These are phyloP conservation scores for Oegoconia quadripuncta DNA, from an alignment of 2,888 invertebrate genomes.

Conservation along the genomic window DNA sequence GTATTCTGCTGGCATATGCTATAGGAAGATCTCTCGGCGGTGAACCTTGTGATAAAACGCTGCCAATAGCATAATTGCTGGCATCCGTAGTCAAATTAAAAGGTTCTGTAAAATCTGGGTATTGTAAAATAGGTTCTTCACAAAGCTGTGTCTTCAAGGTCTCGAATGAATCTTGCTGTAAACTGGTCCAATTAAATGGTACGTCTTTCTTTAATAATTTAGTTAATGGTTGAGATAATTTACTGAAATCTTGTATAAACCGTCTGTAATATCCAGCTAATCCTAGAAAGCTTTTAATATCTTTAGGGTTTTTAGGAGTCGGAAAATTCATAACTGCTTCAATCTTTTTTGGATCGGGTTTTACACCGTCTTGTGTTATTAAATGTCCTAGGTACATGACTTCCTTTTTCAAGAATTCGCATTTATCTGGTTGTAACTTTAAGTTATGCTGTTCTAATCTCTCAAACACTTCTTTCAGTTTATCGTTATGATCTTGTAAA, in stretches of 20 bases:
- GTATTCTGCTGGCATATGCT: conserved; percentile 9
- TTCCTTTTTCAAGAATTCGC: conserved; percentile 14
- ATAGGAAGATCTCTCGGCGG: conserved; percentile 2
- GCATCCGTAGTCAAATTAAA: conserved; percentile 20
- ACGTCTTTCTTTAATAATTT: background rate
- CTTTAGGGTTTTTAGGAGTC: background rate
- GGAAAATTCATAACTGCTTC: conserved; percentile 11
- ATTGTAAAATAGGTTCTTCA: conserved; percentile 12
- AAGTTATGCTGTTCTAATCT: conserved; percentile 10
- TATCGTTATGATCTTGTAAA: conserved; percentile 12
- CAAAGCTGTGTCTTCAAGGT: conserved; percentile 8
- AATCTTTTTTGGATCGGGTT: conserved; percentile 23
- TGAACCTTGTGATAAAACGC: conserved; percentile 14
- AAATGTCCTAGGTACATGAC: conserved; percentile 26
- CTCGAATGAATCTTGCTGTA: conserved; percentile 12
- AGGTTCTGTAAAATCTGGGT: conserved; percentile 14
- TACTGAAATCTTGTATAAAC: conserved; percentile 3
- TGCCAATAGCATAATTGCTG: conserved; percentile 14
- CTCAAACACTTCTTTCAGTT: conserved; percentile 13
- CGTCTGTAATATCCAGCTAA: conserved; percentile 6
- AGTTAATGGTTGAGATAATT: conserved; percentile 3
- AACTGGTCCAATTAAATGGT: conserved; percentile 6
- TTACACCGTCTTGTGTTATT: conserved; percentile 27
- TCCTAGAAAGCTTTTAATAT: conserved; percentile 7
- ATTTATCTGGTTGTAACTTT: conserved; percentile 17